Base-by-base conservation (phyloP, 1,140 invertebrate species). In the Leptoteleia sp. region DNA sequence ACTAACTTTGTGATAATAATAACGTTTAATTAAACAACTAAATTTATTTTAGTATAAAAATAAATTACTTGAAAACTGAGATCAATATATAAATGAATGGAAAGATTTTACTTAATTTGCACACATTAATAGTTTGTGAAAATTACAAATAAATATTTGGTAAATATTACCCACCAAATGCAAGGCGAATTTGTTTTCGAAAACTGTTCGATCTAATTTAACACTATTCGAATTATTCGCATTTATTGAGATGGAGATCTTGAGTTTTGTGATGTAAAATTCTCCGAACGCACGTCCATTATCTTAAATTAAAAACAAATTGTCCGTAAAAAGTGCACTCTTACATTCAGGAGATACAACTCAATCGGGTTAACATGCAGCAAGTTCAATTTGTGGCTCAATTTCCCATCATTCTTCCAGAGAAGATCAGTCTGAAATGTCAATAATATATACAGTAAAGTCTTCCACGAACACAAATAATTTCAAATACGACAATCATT, bases 221-320 rank as follows among this genome's bases (percentile, higher is more conserved):
- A 47, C 31, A 47, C 5, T 4, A 6, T 47, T 38, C 50, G 11
- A 70, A 22, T 70, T 70, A 50, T 48, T 57, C 25, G 11, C 17
- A 11, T 70, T 33, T 50, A 59, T 59, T 70, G 43, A 8, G 50
- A 15, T 12, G 35, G 11, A 70, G 50, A 40, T 15, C 7, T 50
- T 12, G 35, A 42, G 40, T 59, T 70, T 42, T 59, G 50, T 59
- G 52, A 70, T 48, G 33, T 45, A 35, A 40, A 55, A 25, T 68
- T 40, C 40, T 37, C 5, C 8, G 11, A 54, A 38, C 57, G 42
- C 25, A 48, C 31, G 1, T 31, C 35, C 22, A 61, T 71, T 61
- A 59, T 52, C 54, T 59, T 71, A 59, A 59, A 61, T 71, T 71
- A 71, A 19, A 71, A 35, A 52, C 55, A 61, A 71, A 71, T 71